A percentile compares a stretch with the other conserved stretches of the same genome.
These are phyloP conservation scores for Anastrepha obliqua DNA, from an alignment of 1,140 invertebrate genomes.

Conservation along the genomic window DNA sequence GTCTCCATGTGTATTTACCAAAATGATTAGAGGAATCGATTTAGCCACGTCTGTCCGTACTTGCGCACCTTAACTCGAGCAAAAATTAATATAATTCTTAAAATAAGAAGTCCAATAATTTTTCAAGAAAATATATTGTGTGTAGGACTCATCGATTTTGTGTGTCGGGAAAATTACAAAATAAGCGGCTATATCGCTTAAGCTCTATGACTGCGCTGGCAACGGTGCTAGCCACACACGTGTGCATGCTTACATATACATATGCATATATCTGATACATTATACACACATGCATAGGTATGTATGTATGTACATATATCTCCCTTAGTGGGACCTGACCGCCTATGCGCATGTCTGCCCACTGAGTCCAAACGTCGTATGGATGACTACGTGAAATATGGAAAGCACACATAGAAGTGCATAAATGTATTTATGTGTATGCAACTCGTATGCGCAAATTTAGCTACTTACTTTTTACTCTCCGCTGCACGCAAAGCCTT, in stretches of 20 bases:
- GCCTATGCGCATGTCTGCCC: constrained; percentile 36
- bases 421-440: constrained; percentile 20
- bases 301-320: neutral
- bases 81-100: too few species aligned
- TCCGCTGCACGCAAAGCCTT: neutral
- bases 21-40: too few species aligned
- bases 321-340: neutral
- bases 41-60: too few species aligned
- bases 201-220: neutral
- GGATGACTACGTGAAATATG: neutral
- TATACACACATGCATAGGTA: neutral
- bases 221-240: neutral
- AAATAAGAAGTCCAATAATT: too few species aligned
- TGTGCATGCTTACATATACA: neutral
- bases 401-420: neutral
- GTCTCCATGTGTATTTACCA: too few species aligned
- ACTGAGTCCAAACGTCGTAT: constrained; percentile 19
- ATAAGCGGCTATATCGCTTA: neutral
- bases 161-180: too few species aligned
- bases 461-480: neutral
- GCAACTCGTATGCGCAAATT: constrained; percentile 9
- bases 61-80: too few species aligned
- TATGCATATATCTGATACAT: too few species aligned
- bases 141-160: too few species aligned
- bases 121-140: too few species aligned